phyloP scores from a whole-genome alignment of 2,113 vertebrate genomes.

The Ivindomyrus marchei region DNA sequence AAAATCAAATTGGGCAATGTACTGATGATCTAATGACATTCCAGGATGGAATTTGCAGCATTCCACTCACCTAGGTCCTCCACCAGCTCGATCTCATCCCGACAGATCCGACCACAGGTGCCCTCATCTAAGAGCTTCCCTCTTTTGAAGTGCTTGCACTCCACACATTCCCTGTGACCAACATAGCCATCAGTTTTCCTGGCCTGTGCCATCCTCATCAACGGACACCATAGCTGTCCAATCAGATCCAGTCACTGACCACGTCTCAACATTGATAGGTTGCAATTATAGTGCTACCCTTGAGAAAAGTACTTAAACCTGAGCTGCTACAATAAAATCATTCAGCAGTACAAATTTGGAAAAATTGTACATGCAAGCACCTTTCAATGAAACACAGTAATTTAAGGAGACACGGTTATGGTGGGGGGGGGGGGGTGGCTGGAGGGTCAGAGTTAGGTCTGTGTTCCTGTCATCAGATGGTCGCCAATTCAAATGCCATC shows the following conservation, averaged over 20 bases:
- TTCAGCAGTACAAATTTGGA: not conserved
- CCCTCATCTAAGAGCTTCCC: constrained; percentile 70
- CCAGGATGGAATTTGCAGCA: not conserved
- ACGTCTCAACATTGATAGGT: not conserved
- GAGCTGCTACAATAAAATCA: not conserved
- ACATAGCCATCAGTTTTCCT: not conserved
- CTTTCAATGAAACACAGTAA: not conserved
- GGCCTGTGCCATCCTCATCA: not conserved
- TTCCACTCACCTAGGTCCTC: constrained; percentile 70
- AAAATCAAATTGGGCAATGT: not conserved
- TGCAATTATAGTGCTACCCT: not conserved
- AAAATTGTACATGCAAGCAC: not conserved
- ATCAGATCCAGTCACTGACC: not conserved
- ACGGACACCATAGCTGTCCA: not conserved
- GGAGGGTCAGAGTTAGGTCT: too few species aligned
- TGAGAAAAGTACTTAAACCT: not conserved
- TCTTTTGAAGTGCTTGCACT: constrained; percentile 86
- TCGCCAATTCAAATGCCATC: not conserved
- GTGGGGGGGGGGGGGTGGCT: not conserved
- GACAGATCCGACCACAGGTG: constrained; percentile 77
- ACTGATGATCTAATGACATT: too few species aligned
- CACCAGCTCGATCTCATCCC: constrained; percentile 76
- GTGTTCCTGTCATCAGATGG: not conserved
- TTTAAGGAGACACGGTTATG: not conserved
- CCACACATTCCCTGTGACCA: constrained; percentile 79